Evolutionary conservation across 1,140 invertebrate genomes (phyloP).

Genomic region (Xylocopa sonorina): DNA sequence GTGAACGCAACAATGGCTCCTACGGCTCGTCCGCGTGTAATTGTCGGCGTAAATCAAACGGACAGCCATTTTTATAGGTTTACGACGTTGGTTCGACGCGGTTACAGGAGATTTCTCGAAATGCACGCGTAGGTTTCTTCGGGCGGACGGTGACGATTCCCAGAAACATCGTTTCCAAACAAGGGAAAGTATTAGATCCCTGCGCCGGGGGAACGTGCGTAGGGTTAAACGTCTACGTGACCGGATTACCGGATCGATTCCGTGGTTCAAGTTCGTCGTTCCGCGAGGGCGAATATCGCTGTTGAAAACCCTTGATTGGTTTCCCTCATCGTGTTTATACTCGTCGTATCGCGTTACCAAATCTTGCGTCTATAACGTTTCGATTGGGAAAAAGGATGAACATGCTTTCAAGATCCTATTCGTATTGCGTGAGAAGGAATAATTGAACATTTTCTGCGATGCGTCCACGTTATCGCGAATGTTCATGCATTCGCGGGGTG

Average conservation of each 20-base stretch:
- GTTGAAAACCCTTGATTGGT: constrained; percentile 38
- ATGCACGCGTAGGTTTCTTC: constrained; percentile 28
- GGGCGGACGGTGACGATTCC: constrained; percentile 34
- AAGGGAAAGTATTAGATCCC: constrained; percentile 66
- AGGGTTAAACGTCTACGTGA: constrained; percentile 66
- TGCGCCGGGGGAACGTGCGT: constrained; percentile 51
- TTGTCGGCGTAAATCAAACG: constrained; percentile 14
- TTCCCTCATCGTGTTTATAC: constrained; percentile 47
- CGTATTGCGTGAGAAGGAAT: background rate
- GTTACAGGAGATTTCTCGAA: background rate
- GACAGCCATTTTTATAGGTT: constrained; percentile 34
- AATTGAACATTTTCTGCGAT: background rate
- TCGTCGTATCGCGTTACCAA: constrained; percentile 41
- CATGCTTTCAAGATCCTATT: background rate
- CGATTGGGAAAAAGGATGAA: no score
- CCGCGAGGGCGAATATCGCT: constrained; percentile 28
- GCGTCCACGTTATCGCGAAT: no score
- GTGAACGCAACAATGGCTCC: background rate
- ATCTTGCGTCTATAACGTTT: constrained; percentile 4
- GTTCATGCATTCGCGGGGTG: no score
- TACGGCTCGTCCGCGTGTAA: background rate
- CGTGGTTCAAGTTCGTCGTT: constrained; percentile 61
- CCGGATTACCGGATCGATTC: constrained; percentile 51
- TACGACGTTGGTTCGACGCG: background rate
- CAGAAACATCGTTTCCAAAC: constrained; percentile 62